Percentiles rank a stretch among this genome's conserved stretches.
Conservation (phyloP, 2,113 vertebrate genomes). For the Coryphaenoides rupestris region DNA sequence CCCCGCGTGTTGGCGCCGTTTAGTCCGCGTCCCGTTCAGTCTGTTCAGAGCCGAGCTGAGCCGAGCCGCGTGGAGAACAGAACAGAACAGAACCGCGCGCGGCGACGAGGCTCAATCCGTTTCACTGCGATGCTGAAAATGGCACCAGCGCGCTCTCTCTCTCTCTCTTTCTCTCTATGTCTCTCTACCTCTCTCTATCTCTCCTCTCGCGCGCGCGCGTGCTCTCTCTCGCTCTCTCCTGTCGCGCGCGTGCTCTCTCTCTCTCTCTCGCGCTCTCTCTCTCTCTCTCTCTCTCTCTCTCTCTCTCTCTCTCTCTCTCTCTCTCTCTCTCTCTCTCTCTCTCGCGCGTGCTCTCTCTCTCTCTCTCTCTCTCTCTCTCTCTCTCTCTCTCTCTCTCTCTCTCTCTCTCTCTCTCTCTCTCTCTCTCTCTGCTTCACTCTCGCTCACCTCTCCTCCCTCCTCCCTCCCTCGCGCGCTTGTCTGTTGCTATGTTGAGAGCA, state of each 20-base stretch:
- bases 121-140: constrained; percentile 70
- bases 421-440: too few species aligned
- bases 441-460: too few species aligned
- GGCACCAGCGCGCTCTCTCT: constrained; percentile 76
- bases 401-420: too few species aligned
- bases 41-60: constrained; percentile 45
- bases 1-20: constrained; percentile 41
- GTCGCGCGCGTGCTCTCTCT: constrained; percentile 3
- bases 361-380: too few species aligned
- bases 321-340: too few species aligned
- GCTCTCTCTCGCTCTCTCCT: constrained; percentile 16
- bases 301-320: too few species aligned
- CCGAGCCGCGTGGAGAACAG: constrained; percentile 45
- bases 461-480: constrained; percentile 51
- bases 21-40: constrained; percentile 49
- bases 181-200: constrained; percentile 38
- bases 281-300: not conserved
- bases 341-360: too few species aligned
- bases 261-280: constrained; percentile 13
- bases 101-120: constrained; percentile 66
- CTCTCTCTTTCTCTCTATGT: constrained; percentile 46
- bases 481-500: constrained; percentile 73
- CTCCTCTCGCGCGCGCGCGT: too few species aligned
- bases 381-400: too few species aligned
- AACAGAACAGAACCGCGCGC: too few species aligned